Base-by-base conservation (phyloP, 2,797 vertebrate species). In the Pseudopleuronectes americanus region DNA sequence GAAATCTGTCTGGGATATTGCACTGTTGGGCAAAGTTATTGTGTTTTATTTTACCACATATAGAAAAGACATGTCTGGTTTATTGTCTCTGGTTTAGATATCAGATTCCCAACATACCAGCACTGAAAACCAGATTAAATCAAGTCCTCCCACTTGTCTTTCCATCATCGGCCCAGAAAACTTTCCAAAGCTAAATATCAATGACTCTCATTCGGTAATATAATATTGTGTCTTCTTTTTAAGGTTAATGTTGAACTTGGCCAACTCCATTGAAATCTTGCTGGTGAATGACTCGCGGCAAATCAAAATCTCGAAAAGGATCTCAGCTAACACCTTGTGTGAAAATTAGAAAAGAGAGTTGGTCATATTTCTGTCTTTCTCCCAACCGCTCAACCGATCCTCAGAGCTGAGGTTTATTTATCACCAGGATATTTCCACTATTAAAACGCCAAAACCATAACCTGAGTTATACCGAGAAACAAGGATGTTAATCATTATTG, bases 231-330 rank as follows among this genome's bases (percentile, higher is more conserved):
- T n/a, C 53, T 33, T 61, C 26, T 55, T 21, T 56, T 33, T 0
- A 8, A 64, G 4, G 19, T 67, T 52, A 24, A 56, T 68, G 64
- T 65, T 66, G 57, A 66, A 61, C 61, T 64, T 57, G 56, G 56
- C 57, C 59, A 61, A 19, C 10, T 69, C 23, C 43, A 63, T 59
- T 54, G 55, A 28, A 61, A 26, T 12, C 26, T 62, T 26, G 36
- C 43, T 64, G 57, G 54, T 33, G 77, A 64, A 51, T 68, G 58
- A 74, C 48, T 64, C 41, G 14, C 57, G 60, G n/a, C 14, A 58
- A 66, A 66, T 63, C 62, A 33, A 57, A 48, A 26, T 64, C 14
- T 49, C 62, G 58, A n/a, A 63, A 62, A 24, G 3, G 66, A 17
- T 58, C 33, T 71, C 24, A 21, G 71, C 48, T 67, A 22, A 54